These are phyloP conservation scores for Nyleta sp. DNA, from an alignment of 2,888 invertebrate genomes.

Conservation along the genomic window DNA sequence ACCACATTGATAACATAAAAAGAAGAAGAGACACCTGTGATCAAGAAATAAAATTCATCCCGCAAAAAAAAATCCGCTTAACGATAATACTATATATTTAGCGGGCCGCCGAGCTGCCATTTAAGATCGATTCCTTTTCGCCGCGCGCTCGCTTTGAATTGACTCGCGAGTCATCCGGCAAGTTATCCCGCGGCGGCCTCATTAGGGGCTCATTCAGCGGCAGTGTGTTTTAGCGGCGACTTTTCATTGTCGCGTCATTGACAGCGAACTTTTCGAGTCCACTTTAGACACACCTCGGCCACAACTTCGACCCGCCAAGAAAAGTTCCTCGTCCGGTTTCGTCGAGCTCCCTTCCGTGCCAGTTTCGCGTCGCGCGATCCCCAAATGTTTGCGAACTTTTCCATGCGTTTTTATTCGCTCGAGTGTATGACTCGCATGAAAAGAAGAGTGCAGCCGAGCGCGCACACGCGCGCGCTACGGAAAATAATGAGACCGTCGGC, in stretches of 20 bases:
- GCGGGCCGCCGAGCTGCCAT: slow-evolving; percentile 6
- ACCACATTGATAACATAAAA: no score
- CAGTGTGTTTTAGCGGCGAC: slow-evolving; percentile 45
- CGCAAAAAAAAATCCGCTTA: no score
- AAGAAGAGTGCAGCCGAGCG: slow-evolving; percentile 29
- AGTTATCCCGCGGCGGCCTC: slow-evolving; percentile 43
- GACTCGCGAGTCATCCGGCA: slow-evolving; percentile 40
- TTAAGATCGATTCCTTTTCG: slow-evolving; percentile 25
- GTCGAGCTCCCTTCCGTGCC: slow-evolving; percentile 25
- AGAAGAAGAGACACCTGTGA: no score
- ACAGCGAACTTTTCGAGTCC: slow-evolving; percentile 50
- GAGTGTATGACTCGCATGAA: slow-evolving; percentile 10
- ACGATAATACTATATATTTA: slow-evolving; percentile 49
- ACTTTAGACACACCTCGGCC: slow-evolving; percentile 38
- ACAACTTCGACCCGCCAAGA: slow-evolving; percentile 34
- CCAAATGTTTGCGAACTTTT: slow-evolving; percentile 42
- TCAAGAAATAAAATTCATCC: no score
- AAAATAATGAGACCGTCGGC: slow-evolving; percentile 22
- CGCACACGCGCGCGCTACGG: not conserved
- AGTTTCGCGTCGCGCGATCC: slow-evolving; percentile 21
- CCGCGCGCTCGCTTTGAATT: slow-evolving; percentile 20
- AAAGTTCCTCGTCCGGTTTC: slow-evolving; percentile 40
- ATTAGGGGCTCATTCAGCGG: slow-evolving; percentile 58
- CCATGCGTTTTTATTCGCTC: slow-evolving; percentile 36
- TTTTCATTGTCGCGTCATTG: slow-evolving; percentile 58